Conservation (phyloP, 2,888 invertebrate genomes). For the Hoplodrina ambigua region DNA sequence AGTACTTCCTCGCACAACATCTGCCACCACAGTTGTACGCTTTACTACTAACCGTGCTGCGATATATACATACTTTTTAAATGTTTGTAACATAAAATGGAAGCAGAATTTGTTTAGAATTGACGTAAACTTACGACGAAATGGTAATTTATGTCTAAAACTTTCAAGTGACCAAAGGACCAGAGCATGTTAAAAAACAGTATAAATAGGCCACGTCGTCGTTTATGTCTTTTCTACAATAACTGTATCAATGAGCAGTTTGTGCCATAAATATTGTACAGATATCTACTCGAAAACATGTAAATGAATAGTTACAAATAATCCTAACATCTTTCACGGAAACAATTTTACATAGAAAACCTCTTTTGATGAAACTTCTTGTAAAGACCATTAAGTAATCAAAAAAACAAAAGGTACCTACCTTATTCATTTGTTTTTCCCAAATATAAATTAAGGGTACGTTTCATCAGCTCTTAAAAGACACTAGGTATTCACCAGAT, state of each 20-base stretch:
- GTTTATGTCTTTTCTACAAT: constrained; percentile 8
- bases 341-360: constrained; percentile 9
- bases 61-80: constrained; percentile 80
- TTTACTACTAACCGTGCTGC: constrained; percentile 76
- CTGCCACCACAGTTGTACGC: constrained; percentile 83
- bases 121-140: background rate
- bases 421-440: too few relatives aligned
- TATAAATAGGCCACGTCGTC: background rate
- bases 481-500: background rate
- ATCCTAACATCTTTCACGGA: constrained; percentile 3
- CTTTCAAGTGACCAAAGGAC: background rate
- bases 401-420: background rate
- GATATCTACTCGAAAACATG: constrained; percentile 26
- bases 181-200: background rate
- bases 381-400: background rate
- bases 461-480: background rate
- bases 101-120: constrained; percentile 21
- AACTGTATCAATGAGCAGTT: constrained; percentile 16
- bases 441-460: too few relatives aligned
- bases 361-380: background rate
- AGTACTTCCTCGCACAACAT: constrained; percentile 79
- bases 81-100: background rate
- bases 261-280: constrained; percentile 49
- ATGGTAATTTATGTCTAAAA: background rate
- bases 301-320: constrained; percentile 26